Percentiles rank a stretch among this genome's conserved stretches.
These are phyloP conservation scores for Oophaga sylvatica DNA, from an alignment of 2,797 vertebrate genomes.

Conservation along the genomic window DNA sequence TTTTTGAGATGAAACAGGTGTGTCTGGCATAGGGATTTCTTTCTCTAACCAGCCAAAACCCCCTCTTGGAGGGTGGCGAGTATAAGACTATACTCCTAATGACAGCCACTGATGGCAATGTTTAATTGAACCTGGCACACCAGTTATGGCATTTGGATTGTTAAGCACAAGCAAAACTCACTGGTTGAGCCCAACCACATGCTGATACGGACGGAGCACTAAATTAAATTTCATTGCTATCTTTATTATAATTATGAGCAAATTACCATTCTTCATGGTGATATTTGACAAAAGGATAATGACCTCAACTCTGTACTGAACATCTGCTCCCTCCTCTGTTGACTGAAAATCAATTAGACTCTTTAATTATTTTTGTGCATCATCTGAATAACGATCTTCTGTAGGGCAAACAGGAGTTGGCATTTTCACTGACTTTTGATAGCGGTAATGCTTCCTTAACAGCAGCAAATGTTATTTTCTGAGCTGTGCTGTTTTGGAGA, in stretches of 20 bases:
- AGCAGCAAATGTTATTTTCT: constrained; percentile 11
- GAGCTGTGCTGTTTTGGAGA: constrained; percentile 26
- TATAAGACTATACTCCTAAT: constrained; percentile 31
- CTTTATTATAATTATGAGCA: constrained; percentile 65
- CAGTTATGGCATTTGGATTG: constrained; percentile 23
- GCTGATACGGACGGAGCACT: constrained; percentile 30
- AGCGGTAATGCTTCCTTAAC: not conserved
- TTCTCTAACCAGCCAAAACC: constrained; percentile 6
- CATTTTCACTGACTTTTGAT: constrained; percentile 32
- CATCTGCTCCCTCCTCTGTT: constrained; percentile 65
- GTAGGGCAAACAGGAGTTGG: constrained; percentile 43
- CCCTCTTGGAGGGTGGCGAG: not conserved
- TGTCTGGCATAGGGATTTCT: constrained; percentile 9
- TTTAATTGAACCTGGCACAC: constrained; percentile 37
- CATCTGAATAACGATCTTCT: constrained; percentile 63
- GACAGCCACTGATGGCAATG: not conserved
- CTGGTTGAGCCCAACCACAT: constrained; percentile 43
- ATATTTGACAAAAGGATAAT: constrained; percentile 67
- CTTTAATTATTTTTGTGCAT: constrained; percentile 68
- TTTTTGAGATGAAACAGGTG: constrained; percentile 14
- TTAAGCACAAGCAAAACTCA: constrained; percentile 23
- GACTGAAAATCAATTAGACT: constrained; percentile 68
- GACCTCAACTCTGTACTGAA: constrained; percentile 63
- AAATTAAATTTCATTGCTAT: constrained; percentile 63
- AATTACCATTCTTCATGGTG: constrained; percentile 65